phyloP scores from a whole-genome alignment of 2,113 vertebrate genomes.

The Meleagris gallopavo region DNA sequence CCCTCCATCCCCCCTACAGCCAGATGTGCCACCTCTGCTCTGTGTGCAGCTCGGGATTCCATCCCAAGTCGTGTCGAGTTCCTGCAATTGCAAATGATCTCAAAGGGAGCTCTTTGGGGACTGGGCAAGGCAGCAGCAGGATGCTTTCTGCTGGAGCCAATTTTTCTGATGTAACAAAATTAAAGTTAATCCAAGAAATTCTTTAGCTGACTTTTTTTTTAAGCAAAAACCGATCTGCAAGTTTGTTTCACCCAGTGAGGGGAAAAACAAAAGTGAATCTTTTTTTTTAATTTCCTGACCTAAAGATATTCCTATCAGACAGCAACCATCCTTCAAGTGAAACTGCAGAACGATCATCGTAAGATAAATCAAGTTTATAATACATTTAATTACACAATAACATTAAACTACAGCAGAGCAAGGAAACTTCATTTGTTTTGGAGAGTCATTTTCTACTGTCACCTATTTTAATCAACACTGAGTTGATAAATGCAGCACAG shows the following conservation, averaged over 20 bases:
- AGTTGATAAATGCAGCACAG: not conserved
- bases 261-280: not conserved
- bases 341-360: not conserved
- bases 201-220: constrained; percentile 24
- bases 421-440: not conserved
- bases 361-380: not conserved
- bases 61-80: not conserved
- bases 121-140: constrained; percentile 12
- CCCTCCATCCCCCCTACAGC: not conserved
- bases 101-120: constrained; percentile 9
- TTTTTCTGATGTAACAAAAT: constrained; percentile 50
- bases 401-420: not conserved
- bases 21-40: not conserved
- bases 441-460: not conserved
- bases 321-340: not conserved
- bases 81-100: not conserved
- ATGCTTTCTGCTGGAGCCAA: constrained; percentile 24
- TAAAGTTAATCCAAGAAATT: constrained; percentile 19
- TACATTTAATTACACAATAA: not conserved
- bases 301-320: not conserved
- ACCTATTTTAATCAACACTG: not conserved
- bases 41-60: not conserved
- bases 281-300: not conserved
- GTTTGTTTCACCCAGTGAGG: not conserved
- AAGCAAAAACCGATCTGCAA: not conserved